phyloP scores from a whole-genome alignment of 2,113 vertebrate species.

The Platysteira castanea region DNA sequence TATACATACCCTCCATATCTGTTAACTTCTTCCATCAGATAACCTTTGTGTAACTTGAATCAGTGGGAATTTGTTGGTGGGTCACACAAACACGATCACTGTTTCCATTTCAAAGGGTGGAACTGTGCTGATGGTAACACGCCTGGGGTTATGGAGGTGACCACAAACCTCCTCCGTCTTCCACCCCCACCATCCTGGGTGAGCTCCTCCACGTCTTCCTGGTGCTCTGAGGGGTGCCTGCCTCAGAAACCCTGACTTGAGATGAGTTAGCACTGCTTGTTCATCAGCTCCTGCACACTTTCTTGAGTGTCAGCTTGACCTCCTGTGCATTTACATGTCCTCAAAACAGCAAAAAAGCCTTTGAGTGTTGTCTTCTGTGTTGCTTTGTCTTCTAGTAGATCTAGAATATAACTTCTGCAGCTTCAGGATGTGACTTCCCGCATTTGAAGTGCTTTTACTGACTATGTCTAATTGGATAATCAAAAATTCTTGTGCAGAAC shows the following conservation, averaged over 20 bases:
- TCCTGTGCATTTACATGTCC: not conserved
- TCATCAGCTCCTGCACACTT: not conserved
- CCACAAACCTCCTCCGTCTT: not conserved
- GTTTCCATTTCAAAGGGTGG: slow-evolving; percentile 9
- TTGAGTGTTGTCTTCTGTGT: not conserved
- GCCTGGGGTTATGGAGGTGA: not conserved
- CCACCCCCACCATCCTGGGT: not conserved
- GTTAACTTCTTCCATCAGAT: not conserved
- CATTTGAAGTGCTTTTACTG: not conserved
- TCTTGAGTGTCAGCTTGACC: rapidly evolving
- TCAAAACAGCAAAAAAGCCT: not conserved
- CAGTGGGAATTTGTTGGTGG: not conserved
- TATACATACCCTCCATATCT: not conserved
- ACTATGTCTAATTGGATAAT: not conserved
- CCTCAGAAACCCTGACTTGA: not conserved
- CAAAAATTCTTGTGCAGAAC: not conserved
- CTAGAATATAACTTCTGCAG: not conserved
- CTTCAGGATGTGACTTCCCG: not conserved
- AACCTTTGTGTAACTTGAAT: not conserved
- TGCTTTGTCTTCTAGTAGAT: not conserved
- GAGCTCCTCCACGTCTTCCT: not conserved
- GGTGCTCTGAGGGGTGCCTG: not conserved
- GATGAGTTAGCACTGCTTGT: not conserved
- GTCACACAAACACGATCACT: not conserved
- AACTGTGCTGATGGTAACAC: not conserved